Percentiles rank a stretch among this genome's conserved stretches.
These are phyloP conservation scores for Heliocidaris tuberculata DNA, from an alignment of 35 echinoderm and acorn worm genomes.

Conservation along the genomic window DNA sequence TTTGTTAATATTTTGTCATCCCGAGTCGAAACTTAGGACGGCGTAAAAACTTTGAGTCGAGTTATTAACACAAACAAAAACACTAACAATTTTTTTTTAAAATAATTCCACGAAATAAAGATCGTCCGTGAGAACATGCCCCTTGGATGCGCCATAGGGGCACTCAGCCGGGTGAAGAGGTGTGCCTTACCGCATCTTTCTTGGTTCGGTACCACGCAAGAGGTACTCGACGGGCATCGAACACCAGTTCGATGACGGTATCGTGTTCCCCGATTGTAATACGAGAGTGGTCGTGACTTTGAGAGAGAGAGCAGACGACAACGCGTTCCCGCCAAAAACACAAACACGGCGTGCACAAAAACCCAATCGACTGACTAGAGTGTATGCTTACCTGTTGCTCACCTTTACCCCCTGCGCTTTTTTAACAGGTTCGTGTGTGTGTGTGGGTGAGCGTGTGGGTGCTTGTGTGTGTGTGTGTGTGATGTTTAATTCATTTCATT, in stretches of 20 bases:
- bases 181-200: neutral
- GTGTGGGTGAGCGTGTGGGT: neutral
- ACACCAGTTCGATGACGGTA: slow-evolving; percentile 7
- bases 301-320: neutral
- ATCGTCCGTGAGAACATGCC: neutral
- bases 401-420: neutral
- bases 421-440: slow-evolving; percentile 13
- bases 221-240: neutral
- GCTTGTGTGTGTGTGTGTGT: neutral
- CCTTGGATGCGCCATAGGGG: neutral
- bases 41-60: neutral
- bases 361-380: neutral
- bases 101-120: no score
- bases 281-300: slow-evolving; percentile 14
- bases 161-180: neutral
- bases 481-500: neutral
- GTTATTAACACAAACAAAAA: neutral
- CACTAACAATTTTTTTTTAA: neutral
- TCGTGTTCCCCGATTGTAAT: neutral
- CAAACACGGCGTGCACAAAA: neutral
- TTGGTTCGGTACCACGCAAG: neutral
- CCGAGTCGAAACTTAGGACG: neutral
- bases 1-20: neutral
- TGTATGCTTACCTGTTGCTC: neutral
- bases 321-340: neutral